These are phyloP conservation scores for Venustaconcha ellipsiformis DNA, from an alignment of 1,140 invertebrate genomes.

Conservation along the genomic window DNA sequence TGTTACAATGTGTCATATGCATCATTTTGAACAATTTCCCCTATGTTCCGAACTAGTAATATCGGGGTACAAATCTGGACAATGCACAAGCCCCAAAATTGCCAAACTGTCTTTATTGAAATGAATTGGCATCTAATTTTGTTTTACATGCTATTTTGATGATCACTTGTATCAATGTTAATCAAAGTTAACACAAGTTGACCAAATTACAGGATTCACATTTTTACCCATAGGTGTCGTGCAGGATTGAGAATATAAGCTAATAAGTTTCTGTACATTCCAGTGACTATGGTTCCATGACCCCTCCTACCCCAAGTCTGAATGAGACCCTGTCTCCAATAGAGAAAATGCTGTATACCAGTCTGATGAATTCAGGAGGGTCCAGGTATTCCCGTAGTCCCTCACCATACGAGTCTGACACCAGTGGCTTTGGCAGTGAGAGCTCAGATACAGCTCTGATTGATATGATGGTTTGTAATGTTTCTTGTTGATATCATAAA, in stretches of 20 bases:
- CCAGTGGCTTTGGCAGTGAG: constrained; percentile 73
- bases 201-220: background rate
- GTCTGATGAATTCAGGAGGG: constrained; percentile 40
- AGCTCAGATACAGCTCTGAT: constrained; percentile 72
- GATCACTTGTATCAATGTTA: too few species aligned
- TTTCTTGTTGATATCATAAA: too few species aligned
- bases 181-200: background rate
- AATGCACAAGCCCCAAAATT: background rate
- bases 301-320: constrained; percentile 46
- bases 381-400: constrained; percentile 27
- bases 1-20: too few species aligned
- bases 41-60: too few species aligned
- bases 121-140: background rate
- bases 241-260: background rate
- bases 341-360: constrained; percentile 59
- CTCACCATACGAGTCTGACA: constrained; percentile 72
- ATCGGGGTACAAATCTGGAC: too few species aligned
- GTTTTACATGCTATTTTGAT: background rate
- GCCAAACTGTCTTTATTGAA: background rate
- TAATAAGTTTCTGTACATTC: constrained; percentile 15
- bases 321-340: constrained; percentile 55
- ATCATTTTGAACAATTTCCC: too few species aligned
- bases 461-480: constrained; percentile 75
- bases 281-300: constrained; percentile 50
- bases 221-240: background rate